Evolutionary conservation across 2,797 vertebrate genomes (phyloP).

Genomic region (Tympanoctomys barrerae): DNA sequence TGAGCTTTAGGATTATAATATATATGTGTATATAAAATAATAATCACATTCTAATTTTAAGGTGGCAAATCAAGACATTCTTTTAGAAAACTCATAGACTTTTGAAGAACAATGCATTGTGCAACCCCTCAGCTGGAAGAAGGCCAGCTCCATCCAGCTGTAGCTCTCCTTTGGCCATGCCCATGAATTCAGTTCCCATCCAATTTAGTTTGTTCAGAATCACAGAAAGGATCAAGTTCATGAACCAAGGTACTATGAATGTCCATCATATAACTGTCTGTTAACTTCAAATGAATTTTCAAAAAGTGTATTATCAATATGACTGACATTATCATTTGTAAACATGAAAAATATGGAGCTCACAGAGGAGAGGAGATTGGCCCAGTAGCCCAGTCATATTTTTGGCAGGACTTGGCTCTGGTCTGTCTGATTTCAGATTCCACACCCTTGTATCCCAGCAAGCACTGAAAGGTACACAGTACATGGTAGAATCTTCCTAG

Average conservation of each 20-base stretch:
- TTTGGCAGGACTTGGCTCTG: background rate
- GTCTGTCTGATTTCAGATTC: background rate
- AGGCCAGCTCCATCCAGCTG: background rate
- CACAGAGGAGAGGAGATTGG: background rate
- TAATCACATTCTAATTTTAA: slow-evolving; percentile 22
- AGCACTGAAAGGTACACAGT: background rate
- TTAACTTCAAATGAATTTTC: background rate
- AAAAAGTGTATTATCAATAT: background rate
- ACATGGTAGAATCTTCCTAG: background rate
- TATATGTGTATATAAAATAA: background rate
- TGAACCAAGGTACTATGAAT: background rate
- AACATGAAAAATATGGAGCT: background rate
- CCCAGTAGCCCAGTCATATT: background rate
- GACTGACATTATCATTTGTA: background rate
- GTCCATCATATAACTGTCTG: background rate
- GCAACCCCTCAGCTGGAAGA: background rate
- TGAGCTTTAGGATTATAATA: background rate
- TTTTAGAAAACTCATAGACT: background rate
- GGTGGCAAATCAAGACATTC: background rate
- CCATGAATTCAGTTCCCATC: background rate
- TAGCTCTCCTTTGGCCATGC: background rate
- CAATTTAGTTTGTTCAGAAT: background rate
- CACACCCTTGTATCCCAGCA: background rate
- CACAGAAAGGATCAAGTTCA: background rate
- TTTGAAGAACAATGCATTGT: background rate